phyloP scores from a whole-genome alignment of 2,888 invertebrate genomes.

The Clepsis dumicolana region DNA sequence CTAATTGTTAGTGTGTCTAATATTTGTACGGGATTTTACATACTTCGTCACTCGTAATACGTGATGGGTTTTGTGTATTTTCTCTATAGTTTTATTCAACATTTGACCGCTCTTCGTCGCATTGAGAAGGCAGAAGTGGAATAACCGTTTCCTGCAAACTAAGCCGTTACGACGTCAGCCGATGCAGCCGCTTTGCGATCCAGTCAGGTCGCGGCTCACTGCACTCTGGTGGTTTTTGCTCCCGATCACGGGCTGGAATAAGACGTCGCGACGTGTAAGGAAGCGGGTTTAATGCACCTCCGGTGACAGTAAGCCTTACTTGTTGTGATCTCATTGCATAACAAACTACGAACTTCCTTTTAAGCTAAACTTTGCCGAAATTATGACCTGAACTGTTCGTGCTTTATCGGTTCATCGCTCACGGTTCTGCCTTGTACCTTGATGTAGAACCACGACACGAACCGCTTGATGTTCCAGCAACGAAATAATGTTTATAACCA shows the following conservation, averaged over 20 bases:
- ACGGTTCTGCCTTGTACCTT: too few relatives aligned
- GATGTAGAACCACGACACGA: too few relatives aligned
- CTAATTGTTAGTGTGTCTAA: slow-evolving; percentile 3
- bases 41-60: background rate
- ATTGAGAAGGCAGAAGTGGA: background rate
- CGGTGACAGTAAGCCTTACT: background rate
- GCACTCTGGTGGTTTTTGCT: slow-evolving; percentile 8
- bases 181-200: background rate
- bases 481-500: slow-evolving; percentile 29
- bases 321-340: background rate
- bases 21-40: background rate
- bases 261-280: background rate
- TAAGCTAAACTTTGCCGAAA: too few relatives aligned
- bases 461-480: too few relatives aligned
- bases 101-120: background rate
- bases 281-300: background rate
- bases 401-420: too few relatives aligned
- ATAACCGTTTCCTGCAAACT: background rate
- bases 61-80: background rate
- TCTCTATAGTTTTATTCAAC: background rate
- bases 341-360: background rate
- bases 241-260: slow-evolving; percentile 2
- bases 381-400: background rate
- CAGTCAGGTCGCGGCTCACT: slow-evolving; percentile 1
- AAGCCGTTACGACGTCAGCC: slow-evolving; percentile 1